Evolutionary conservation across 2,113 vertebrate species (phyloP).

Genomic region (Paradisaea rubra): DNA sequence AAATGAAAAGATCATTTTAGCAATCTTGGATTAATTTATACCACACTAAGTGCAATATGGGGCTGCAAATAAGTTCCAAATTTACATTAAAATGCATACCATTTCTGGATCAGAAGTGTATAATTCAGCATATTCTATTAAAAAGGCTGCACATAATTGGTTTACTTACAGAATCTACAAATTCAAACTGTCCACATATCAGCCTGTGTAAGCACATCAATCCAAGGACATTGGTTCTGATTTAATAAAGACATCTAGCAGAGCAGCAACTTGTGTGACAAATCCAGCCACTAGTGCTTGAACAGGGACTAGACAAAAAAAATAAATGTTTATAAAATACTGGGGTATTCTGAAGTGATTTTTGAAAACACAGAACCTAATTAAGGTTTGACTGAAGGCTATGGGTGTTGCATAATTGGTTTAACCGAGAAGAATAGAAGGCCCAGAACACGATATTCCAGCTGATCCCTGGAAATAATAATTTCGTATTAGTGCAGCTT

Average conservation of each 20-base stretch:
- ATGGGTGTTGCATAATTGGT: not conserved
- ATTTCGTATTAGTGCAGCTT: not conserved
- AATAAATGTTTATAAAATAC: not conserved
- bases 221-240: not conserved
- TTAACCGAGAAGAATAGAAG: not conserved
- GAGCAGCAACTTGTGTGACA: not conserved
- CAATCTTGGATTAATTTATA: slow-evolving; percentile 25
- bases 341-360: not conserved
- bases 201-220: not conserved
- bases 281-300: not conserved
- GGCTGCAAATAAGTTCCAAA: not conserved
- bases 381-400: slow-evolving; percentile 12
- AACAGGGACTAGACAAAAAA: not conserved
- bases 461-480: not conserved
- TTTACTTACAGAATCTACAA: not conserved
- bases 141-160: not conserved
- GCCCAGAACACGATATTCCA: not conserved
- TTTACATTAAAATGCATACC: not conserved
- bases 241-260: not conserved
- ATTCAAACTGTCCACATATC: not conserved
- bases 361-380: slow-evolving; percentile 6
- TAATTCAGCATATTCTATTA: not conserved
- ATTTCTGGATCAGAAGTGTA: not conserved
- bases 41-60: not conserved
- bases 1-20: slow-evolving; percentile 14